Conservation (phyloP, 2,797 vertebrate species). For the Sebastes reedi region DNA sequence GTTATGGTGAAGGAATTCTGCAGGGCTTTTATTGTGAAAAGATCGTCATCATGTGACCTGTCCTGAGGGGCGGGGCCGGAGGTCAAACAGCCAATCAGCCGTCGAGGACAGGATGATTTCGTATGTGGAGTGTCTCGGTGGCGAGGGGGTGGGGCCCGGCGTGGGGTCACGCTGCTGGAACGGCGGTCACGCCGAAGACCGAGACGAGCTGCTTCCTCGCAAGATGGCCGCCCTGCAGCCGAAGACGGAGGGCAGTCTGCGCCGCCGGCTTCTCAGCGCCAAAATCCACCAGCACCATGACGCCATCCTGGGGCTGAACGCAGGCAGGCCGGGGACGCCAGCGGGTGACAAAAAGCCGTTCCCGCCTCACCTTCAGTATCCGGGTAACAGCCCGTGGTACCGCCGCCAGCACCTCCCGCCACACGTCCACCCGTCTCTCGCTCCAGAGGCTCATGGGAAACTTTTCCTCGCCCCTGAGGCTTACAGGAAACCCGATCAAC, state of each 20-base stretch:
- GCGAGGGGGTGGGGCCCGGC: slow-evolving; percentile 50
- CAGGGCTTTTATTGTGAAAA: slow-evolving; percentile 26
- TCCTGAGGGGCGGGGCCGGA: background rate
- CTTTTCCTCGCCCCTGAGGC: slow-evolving; percentile 13
- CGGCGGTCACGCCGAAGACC: slow-evolving; percentile 42
- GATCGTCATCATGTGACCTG: background rate
- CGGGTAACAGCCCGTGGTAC: slow-evolving; percentile 47
- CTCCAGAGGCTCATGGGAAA: slow-evolving; percentile 45
- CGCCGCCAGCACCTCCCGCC: slow-evolving; percentile 32
- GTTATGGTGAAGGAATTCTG: background rate
- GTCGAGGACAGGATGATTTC: slow-evolving; percentile 61
- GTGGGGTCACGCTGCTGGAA: slow-evolving; percentile 58
- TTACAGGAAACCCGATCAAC: slow-evolving; percentile 4
- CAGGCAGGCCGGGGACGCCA: background rate
- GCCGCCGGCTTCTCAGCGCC: slow-evolving; percentile 72
- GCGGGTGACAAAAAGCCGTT: slow-evolving; percentile 21
- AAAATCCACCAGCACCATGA: slow-evolving; percentile 67
- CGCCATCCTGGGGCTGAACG: slow-evolving; percentile 27
- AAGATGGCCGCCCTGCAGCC: slow-evolving; percentile 65
- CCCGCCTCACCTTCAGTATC: slow-evolving; percentile 44
- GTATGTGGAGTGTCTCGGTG: slow-evolving; percentile 71
- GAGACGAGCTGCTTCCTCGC: slow-evolving; percentile 68
- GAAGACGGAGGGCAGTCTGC: slow-evolving; percentile 68
- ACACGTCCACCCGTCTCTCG: slow-evolving; percentile 11
- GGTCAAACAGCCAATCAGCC: background rate